Evolutionary conservation across 2,113 vertebrate genomes (phyloP).

Genomic region (Clinocottus analis): DNA sequence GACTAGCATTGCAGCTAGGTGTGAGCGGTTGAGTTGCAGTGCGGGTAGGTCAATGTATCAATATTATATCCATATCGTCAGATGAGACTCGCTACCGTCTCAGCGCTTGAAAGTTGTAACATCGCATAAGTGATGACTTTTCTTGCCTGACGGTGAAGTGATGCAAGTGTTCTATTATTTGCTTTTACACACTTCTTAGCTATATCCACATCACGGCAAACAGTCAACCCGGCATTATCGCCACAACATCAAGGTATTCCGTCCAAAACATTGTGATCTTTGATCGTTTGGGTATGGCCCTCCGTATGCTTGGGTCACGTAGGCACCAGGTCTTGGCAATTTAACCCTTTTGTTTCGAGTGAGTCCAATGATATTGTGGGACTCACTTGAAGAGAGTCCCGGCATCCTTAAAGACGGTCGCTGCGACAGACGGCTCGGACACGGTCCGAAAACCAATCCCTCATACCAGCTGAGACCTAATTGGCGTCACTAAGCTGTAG

Average conservation of each 20-base stretch:
- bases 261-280: too few species aligned
- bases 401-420: neutral
- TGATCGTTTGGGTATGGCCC: neutral
- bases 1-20: neutral
- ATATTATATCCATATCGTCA: too few species aligned
- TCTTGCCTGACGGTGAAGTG: too few species aligned
- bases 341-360: neutral
- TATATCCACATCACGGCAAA: too few species aligned
- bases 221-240: too few species aligned
- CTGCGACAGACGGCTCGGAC: conserved; percentile 9
- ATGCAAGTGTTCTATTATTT: too few species aligned
- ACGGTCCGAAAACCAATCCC: conserved; percentile 32
- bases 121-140: too few species aligned
- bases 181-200: too few species aligned
- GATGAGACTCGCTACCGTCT: too few species aligned
- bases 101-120: too few species aligned
- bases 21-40: neutral
- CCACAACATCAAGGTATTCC: too few species aligned
- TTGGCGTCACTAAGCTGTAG: conserved; percentile 31
- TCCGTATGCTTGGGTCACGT: neutral
- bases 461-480: conserved; percentile 30
- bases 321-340: neutral
- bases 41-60: too few species aligned
- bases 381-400: neutral
- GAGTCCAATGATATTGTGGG: neutral